Evolutionary conservation across 1,140 invertebrate species (phyloP).

Genomic region (Drosophila suzukii): DNA sequence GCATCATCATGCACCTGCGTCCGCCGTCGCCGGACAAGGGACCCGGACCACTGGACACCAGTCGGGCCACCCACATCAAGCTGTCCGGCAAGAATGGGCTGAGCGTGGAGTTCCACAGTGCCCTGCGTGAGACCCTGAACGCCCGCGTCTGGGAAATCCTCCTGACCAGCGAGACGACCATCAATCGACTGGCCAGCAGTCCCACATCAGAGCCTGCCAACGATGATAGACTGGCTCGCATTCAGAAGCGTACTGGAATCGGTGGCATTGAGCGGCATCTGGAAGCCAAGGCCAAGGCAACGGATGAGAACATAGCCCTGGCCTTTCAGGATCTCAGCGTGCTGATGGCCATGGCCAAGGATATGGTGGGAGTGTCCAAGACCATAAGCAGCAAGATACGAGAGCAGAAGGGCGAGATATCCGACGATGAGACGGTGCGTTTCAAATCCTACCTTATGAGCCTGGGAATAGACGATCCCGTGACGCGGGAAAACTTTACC

Average conservation of each 20-base stretch:
- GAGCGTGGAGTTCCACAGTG: conserved; percentile 88
- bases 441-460: conserved; percentile 98
- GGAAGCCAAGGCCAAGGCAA: conserved; percentile 94
- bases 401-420: conserved; percentile 97
- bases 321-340: conserved; percentile 98
- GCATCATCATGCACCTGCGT: conserved; percentile 92
- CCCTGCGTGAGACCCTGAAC: conserved; percentile 87
- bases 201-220: conserved; percentile 61
- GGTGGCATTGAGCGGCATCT: conserved; percentile 97
- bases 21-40: conserved; percentile 87
- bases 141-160: conserved; percentile 88
- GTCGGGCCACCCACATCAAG: conserved; percentile 91
- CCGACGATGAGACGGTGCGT: conserved; percentile 97
- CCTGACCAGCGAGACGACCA: conserved; percentile 42
- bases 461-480: conserved; percentile 98
- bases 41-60: conserved; percentile 90
- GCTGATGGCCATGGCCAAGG: conserved; percentile 98
- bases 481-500: conserved; percentile 95
- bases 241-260: conserved; percentile 92
- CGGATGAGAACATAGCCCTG: conserved; percentile 94
- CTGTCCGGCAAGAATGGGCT: conserved; percentile 95
- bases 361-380: conserved; percentile 97
- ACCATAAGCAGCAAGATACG: conserved; percentile 96
- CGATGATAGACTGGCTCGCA: conserved; percentile 80
- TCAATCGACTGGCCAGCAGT: conserved; percentile 13